Evolutionary conservation across 1,140 invertebrate species (phyloP).

Genomic region (Bradynema listronoti): DNA sequence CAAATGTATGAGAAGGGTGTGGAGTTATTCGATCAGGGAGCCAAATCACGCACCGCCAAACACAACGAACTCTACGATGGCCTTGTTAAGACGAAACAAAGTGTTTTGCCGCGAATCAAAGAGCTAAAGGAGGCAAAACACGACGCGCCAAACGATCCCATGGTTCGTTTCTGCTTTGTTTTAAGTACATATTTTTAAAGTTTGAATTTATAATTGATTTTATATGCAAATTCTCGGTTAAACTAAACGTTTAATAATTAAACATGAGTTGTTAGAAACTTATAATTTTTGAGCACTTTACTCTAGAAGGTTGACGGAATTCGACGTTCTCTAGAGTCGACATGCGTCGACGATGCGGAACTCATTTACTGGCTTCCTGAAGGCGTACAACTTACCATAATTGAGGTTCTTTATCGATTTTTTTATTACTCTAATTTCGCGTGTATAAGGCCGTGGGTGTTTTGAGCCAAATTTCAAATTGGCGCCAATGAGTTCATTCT

Average conservation of each 20-base stretch:
- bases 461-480: too few relatives aligned
- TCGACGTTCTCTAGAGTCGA: conserved; percentile 8
- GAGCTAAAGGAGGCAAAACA: too few relatives aligned
- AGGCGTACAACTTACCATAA: conserved; percentile 42
- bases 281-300: not conserved
- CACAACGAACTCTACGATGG: conserved; percentile 10
- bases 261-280: not conserved
- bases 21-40: conserved; percentile 10
- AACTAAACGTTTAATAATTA: too few relatives aligned
- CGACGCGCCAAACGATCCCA: too few relatives aligned
- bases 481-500: too few relatives aligned
- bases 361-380: conserved; percentile 42
- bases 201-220: too few relatives aligned
- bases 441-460: too few relatives aligned
- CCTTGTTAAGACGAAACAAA: conserved; percentile 6
- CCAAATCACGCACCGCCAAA: conserved; percentile 7
- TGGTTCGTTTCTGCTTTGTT: too few relatives aligned
- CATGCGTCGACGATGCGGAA: conserved; percentile 28
- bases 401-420: conserved; percentile 24
- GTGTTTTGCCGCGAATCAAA: conserved; percentile 7
- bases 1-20: conserved; percentile 21
- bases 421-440: too few relatives aligned
- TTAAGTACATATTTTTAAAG: too few relatives aligned
- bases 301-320: conserved; percentile 17
- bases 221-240: too few relatives aligned